phyloP scores from a whole-genome alignment of 30 jellyfish, hydroid and myxozoan species.

The Turritopsis dohrnii region DNA sequence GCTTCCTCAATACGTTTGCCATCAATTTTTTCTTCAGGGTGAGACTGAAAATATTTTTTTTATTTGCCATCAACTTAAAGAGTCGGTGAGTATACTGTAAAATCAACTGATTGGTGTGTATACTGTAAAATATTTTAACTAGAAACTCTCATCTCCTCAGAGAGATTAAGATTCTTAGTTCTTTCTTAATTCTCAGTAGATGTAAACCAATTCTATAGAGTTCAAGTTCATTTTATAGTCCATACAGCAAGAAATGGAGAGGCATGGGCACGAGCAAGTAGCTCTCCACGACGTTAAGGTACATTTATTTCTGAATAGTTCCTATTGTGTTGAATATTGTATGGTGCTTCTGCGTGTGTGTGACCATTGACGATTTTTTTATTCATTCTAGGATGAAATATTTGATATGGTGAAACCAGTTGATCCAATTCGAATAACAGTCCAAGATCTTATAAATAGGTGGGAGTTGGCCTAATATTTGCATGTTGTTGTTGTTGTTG shows the following conservation, averaged over 20 bases:
- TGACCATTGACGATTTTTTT: not conserved
- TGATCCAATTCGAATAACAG: slow-evolving; percentile 64
- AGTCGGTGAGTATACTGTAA: too few relatives aligned
- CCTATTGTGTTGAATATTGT: not conserved
- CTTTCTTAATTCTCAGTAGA: too few relatives aligned
- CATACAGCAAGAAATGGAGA: slow-evolving; percentile 83
- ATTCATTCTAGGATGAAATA: slow-evolving; percentile 62
- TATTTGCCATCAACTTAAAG: not conserved
- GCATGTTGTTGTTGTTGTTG: not conserved
- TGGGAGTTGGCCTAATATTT: too few relatives aligned
- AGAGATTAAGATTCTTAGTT: too few relatives aligned
- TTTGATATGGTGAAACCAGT: slow-evolving; percentile 90
- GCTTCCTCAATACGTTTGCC: slow-evolving; percentile 84
- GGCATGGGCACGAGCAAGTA: slow-evolving; percentile 93
- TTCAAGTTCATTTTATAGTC: slow-evolving; percentile 19
- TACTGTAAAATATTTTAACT: too few relatives aligned
- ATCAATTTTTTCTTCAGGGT: slow-evolving; percentile 83
- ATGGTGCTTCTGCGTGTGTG: not conserved
- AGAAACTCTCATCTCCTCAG: too few relatives aligned
- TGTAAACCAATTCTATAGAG: too few relatives aligned
- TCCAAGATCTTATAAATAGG: slow-evolving; percentile 72
- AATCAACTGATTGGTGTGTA: too few relatives aligned
- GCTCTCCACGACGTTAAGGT: slow-evolving; percentile 72
- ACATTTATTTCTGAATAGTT: not conserved
- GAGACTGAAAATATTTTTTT: not conserved